Evolutionary conservation across 2,113 vertebrate genomes (phyloP).

Genomic region (Zapus hudsonius): DNA sequence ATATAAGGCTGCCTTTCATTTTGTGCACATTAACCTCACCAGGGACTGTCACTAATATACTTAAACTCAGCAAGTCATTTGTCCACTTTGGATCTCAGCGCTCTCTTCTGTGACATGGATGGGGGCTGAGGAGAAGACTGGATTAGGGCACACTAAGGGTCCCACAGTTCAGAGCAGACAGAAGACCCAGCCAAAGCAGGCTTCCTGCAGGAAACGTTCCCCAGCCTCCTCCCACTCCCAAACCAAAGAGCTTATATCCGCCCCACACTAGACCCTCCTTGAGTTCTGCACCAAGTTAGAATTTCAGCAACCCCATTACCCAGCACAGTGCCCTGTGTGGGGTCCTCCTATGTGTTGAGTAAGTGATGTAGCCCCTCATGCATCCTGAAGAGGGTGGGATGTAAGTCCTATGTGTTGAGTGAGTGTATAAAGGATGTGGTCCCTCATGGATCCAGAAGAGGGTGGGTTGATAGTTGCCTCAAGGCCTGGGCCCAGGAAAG

Average conservation of each 20-base stretch:
- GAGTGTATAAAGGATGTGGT: fast-evolving
- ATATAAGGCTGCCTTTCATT: conserved; percentile 1
- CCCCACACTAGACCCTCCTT: not conserved
- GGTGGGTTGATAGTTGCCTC: not conserved
- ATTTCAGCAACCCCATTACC: not conserved
- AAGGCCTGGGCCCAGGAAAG: not conserved
- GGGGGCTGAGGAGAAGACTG: not conserved
- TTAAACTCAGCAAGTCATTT: fast-evolving
- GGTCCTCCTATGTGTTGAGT: not conserved
- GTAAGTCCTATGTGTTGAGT: not conserved
- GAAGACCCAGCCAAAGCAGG: not conserved
- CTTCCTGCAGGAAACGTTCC: conserved; percentile 18
- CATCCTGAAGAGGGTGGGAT: fast-evolving
- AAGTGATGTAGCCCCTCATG: not conserved
- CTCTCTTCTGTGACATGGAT: not conserved
- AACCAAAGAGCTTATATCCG: not conserved
- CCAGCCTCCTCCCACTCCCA: not conserved
- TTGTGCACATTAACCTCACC: not conserved
- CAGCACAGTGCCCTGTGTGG: fast-evolving
- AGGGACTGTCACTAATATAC: fast-evolving
- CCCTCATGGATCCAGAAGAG: not conserved
- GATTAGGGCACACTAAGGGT: not conserved
- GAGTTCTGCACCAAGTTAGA: not conserved
- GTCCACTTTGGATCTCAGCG: not conserved
- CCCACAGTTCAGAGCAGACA: not conserved